Evolutionary conservation across 1,140 invertebrate species (phyloP).

Genomic region (Gonatopus flavifemur): DNA sequence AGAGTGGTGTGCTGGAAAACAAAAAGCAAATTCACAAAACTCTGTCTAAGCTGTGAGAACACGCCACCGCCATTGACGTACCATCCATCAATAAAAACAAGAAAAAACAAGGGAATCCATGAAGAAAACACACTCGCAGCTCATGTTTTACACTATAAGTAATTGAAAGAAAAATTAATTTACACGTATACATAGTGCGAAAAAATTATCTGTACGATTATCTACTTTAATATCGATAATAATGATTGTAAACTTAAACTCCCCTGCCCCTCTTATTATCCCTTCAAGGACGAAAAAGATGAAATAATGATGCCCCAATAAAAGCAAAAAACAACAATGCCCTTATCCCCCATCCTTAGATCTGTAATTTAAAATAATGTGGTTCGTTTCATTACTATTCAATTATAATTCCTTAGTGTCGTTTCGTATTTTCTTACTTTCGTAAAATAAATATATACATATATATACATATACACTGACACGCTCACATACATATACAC

Average conservation of each 20-base stretch:
- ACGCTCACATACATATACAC: slow-evolving; percentile 28
- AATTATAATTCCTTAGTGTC: slow-evolving; percentile 51
- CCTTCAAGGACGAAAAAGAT: too few species aligned
- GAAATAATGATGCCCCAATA: too few species aligned
- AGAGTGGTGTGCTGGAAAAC: slow-evolving; percentile 28
- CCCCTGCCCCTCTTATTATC: slow-evolving; percentile 28
- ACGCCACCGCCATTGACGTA: slow-evolving; percentile 43
- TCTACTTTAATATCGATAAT: slow-evolving; percentile 56
- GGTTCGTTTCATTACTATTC: slow-evolving; percentile 48
- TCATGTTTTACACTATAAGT: slow-evolving; percentile 55
- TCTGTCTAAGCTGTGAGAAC: slow-evolving; percentile 45
- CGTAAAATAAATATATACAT: slow-evolving; percentile 51
- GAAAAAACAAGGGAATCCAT: too few species aligned
- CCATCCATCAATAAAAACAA: slow-evolving; percentile 47
- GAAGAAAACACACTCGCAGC: slow-evolving; percentile 45
- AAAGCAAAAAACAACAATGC: slow-evolving; percentile 27
- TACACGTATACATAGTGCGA: slow-evolving; percentile 53
- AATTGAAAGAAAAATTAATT: slow-evolving; percentile 54
- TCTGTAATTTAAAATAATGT: slow-evolving; percentile 46
- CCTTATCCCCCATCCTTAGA: slow-evolving; percentile 15
- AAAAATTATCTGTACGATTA: slow-evolving; percentile 56
- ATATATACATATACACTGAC: too few species aligned
- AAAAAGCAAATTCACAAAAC: slow-evolving; percentile 42
- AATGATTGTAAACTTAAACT: slow-evolving; percentile 54
- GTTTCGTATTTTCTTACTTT: slow-evolving; percentile 61